phyloP scores from a whole-genome alignment of 1,140 invertebrate species.

The Aphis craccivora region DNA sequence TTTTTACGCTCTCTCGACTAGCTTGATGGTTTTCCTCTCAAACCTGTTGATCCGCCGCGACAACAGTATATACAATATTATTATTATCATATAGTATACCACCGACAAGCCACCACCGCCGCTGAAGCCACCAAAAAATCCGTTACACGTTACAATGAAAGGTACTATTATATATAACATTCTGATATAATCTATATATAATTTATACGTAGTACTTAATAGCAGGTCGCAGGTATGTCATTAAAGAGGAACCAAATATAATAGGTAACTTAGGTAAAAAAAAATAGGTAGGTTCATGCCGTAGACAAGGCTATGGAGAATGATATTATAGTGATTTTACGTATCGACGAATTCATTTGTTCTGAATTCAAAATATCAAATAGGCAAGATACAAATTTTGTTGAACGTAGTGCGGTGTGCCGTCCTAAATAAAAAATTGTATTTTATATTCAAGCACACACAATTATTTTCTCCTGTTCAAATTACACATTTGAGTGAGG shows the following conservation, averaged over 20 bases:
- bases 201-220: too few relatives aligned
- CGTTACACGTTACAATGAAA: background rate
- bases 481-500: background rate
- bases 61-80: background rate
- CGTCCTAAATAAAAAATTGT: background rate
- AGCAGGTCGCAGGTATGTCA: background rate
- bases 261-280: too few relatives aligned
- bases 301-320: background rate
- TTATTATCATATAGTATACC: background rate
- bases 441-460: background rate
- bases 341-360: background rate
- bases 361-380: background rate
- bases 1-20: background rate
- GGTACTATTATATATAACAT: background rate
- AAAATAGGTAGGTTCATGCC: background rate
- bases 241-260: too few relatives aligned
- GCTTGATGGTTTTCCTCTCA: background rate
- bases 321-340: background rate
- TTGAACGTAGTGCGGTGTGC: background rate
- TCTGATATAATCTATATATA: too few relatives aligned
- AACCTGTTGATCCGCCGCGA: slow-evolving; percentile 29
- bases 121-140: background rate
- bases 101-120: background rate
- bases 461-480: background rate
- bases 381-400: background rate